phyloP scores from a whole-genome alignment of 2,797 vertebrate genomes.

The Eulemur mongoz region DNA sequence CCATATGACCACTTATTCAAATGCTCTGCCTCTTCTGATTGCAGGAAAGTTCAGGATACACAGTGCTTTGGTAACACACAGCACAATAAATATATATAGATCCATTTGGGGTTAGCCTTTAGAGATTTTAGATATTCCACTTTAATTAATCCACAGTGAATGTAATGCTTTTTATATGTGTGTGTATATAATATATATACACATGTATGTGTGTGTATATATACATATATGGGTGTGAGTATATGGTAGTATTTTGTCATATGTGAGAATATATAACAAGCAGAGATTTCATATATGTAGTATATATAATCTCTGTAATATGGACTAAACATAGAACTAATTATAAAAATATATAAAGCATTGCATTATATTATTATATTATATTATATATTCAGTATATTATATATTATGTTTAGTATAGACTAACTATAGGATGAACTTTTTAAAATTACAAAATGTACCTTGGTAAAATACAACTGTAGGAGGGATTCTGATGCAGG shows the following conservation, averaged over 20 bases:
- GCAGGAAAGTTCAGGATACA: neutral
- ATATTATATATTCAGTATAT: neutral
- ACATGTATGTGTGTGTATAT: neutral
- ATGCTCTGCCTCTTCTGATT: neutral
- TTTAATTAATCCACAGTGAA: neutral
- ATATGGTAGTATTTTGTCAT: neutral
- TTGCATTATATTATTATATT: neutral
- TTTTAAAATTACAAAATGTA: neutral
- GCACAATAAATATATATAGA: neutral
- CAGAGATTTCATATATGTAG: neutral
- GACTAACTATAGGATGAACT: neutral
- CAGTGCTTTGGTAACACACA: neutral
- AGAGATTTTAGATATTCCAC: neutral
- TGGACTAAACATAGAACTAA: neutral
- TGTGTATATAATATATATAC: accelerated
- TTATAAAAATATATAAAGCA: neutral
- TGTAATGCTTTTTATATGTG: neutral
- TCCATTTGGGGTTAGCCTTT: neutral
- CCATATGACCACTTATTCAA: neutral
- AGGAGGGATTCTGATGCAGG: neutral
- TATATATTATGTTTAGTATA: neutral
- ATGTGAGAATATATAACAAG: neutral
- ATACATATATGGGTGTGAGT: neutral
- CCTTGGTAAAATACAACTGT: neutral
- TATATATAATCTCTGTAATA: neutral